phyloP scores from a whole-genome alignment of 2,888 invertebrate species.

The Meandrusa payeni region DNA sequence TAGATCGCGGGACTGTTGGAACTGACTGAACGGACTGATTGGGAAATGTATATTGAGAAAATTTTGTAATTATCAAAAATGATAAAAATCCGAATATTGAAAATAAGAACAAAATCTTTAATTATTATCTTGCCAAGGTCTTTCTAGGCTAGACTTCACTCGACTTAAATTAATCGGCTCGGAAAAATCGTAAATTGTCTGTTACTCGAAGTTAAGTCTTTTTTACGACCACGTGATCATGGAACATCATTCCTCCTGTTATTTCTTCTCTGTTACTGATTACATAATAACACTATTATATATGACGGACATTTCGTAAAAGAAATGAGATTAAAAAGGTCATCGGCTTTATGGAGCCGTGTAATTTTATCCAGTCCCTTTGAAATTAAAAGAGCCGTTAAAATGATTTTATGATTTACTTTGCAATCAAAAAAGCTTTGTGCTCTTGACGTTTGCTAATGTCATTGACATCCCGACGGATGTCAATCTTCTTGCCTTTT shows the following conservation, averaged over 20 bases:
- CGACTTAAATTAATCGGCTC: slow-evolving; percentile 45
- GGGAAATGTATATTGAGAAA: no score
- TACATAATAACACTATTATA: slow-evolving; percentile 16
- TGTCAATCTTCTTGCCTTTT: background rate
- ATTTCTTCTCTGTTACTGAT: slow-evolving; percentile 14
- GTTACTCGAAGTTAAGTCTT: slow-evolving; percentile 5
- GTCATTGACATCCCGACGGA: slow-evolving; percentile 2
- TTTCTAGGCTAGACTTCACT: no score
- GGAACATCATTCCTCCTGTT: slow-evolving; percentile 2
- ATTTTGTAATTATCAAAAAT: no score
- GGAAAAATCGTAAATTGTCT: slow-evolving; percentile 60
- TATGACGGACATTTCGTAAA: no score
- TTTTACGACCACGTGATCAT: slow-evolving; percentile 1
- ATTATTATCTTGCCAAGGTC: no score
- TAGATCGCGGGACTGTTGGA: no score
- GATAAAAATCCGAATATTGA: no score
- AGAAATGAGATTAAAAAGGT: slow-evolving; percentile 22
- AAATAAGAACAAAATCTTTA: no score
- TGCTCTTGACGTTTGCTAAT: background rate
- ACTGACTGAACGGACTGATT: no score
- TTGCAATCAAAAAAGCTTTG: slow-evolving; percentile 6
- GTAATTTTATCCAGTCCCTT: slow-evolving; percentile 9
- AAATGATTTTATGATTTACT: slow-evolving; percentile 10
- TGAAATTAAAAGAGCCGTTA: slow-evolving; percentile 1
- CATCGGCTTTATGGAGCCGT: slow-evolving; percentile 10